phyloP scores from a whole-genome alignment of 2,888 invertebrate species.

The Druceiella hillmani region DNA sequence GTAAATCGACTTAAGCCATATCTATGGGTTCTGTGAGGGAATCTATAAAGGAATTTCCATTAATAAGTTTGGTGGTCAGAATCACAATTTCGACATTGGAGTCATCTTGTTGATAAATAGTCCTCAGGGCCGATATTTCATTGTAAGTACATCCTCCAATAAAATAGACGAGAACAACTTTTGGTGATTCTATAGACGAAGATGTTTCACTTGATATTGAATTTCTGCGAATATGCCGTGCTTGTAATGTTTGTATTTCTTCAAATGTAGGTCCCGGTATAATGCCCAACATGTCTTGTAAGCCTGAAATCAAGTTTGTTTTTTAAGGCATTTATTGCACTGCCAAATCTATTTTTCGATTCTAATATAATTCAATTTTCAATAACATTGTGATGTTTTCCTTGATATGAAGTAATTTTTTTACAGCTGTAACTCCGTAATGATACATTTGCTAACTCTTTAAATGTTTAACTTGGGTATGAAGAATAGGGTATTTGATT shows the following conservation, averaged over 20 bases:
- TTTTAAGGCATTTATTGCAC: too few species aligned
- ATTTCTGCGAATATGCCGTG: slow-evolving; percentile 51
- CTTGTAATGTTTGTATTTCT: slow-evolving; percentile 56
- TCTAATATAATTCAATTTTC: too few species aligned
- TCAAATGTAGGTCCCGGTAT: slow-evolving; percentile 76
- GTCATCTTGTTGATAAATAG: slow-evolving; percentile 70
- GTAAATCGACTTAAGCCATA: not conserved
- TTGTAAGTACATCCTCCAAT: slow-evolving; percentile 97
- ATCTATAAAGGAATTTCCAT: slow-evolving; percentile 80
- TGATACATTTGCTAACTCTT: too few species aligned
- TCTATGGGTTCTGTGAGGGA: slow-evolving; percentile 67
- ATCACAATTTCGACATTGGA: slow-evolving; percentile 85
- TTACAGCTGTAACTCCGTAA: too few species aligned
- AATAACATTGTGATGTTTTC: too few species aligned
- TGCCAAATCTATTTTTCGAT: too few species aligned
- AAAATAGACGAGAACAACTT: slow-evolving; percentile 87
- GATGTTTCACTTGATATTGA: slow-evolving; percentile 57
- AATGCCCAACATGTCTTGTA: slow-evolving; percentile 77
- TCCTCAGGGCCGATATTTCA: slow-evolving; percentile 76
- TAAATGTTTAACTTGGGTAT: too few species aligned
- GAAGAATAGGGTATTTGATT: too few species aligned
- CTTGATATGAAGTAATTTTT: too few species aligned
- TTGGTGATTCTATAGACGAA: slow-evolving; percentile 51
- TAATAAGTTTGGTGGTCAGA: slow-evolving; percentile 88
- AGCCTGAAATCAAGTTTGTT: slow-evolving; percentile 41